Evolutionary conservation across 2,797 vertebrate genomes (phyloP).

Genomic region (Odontamblyopus rebecca): DNA sequence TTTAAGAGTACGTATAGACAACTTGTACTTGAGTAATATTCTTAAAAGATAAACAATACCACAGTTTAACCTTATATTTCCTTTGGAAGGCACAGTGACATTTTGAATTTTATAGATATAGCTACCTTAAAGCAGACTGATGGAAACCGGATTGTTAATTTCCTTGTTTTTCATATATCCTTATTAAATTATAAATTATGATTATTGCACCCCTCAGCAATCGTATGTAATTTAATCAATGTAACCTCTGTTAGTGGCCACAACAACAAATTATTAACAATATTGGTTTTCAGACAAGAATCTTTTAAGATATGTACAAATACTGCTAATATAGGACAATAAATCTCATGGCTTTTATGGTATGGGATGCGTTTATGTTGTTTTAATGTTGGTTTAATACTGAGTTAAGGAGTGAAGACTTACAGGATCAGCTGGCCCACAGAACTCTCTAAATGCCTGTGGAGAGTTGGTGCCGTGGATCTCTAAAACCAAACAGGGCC

Average conservation of each 20-base stretch:
- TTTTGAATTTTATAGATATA: too few species aligned
- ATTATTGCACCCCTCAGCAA: too few species aligned
- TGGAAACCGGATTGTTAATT: too few species aligned
- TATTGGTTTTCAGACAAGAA: background rate
- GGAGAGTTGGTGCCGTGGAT: slow-evolving; percentile 77
- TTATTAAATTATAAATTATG: too few species aligned
- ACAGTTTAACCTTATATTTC: too few species aligned
- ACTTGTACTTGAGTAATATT: background rate
- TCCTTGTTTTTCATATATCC: too few species aligned
- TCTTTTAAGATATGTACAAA: background rate
- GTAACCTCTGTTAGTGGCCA: background rate
- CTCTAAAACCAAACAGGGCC: slow-evolving; percentile 90
- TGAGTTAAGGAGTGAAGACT: slow-evolving; percentile 66
- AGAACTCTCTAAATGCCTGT: slow-evolving; percentile 88
- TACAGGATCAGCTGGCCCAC: slow-evolving; percentile 93
- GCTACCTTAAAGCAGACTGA: too few species aligned
- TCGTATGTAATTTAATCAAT: background rate
- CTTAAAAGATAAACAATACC: background rate
- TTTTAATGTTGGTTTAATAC: background rate
- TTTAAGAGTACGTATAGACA: background rate
- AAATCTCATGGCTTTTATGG: background rate
- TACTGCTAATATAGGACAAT: background rate
- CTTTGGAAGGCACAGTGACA: too few species aligned
- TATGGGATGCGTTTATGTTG: background rate
- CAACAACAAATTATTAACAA: too few species aligned